Conservation (phyloP, 1,140 invertebrate species). For the Acromyrmex charruanus region DNA sequence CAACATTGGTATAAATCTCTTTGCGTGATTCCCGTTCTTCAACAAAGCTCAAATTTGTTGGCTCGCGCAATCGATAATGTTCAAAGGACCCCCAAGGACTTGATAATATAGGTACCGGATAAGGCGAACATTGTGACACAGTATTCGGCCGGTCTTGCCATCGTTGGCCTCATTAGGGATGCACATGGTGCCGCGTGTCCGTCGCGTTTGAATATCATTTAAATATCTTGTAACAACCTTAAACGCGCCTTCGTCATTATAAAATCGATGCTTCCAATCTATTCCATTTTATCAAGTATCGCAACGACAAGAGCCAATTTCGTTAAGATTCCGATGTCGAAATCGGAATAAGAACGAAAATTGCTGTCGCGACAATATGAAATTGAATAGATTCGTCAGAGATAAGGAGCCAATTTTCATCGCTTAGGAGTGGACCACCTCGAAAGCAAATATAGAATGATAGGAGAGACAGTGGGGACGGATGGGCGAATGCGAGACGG, state of each 20-base stretch:
- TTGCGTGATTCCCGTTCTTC: slow-evolving; percentile 61
- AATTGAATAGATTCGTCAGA: slow-evolving; percentile 55
- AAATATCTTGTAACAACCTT: slow-evolving; percentile 30
- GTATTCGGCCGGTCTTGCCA: slow-evolving; percentile 59
- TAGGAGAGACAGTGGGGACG: not conserved
- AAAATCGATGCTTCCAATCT: slow-evolving; percentile 7
- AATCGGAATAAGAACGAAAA: slow-evolving; percentile 1
- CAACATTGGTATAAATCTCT: slow-evolving; percentile 60
- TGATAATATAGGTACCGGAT: slow-evolving; percentile 47
- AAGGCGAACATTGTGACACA: slow-evolving; percentile 66
- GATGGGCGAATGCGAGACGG: not conserved
- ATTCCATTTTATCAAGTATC: not conserved
- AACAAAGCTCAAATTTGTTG: slow-evolving; percentile 63
- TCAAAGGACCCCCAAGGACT: slow-evolving; percentile 48
- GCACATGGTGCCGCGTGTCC: slow-evolving; percentile 67
- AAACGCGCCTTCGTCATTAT: slow-evolving; percentile 6
- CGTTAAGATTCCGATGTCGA: not conserved
- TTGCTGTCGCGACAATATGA: slow-evolving; percentile 7
- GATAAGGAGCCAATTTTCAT: slow-evolving; percentile 18
- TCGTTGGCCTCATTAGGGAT: slow-evolving; percentile 78
- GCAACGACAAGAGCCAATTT: not conserved
- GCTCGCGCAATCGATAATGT: slow-evolving; percentile 58
- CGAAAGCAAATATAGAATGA: not conserved
- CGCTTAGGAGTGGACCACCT: no score
- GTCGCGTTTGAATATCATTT: slow-evolving; percentile 22